Evolutionary conservation across 2,888 invertebrate species (phyloP).

Genomic region (Ernsta delagoae): DNA sequence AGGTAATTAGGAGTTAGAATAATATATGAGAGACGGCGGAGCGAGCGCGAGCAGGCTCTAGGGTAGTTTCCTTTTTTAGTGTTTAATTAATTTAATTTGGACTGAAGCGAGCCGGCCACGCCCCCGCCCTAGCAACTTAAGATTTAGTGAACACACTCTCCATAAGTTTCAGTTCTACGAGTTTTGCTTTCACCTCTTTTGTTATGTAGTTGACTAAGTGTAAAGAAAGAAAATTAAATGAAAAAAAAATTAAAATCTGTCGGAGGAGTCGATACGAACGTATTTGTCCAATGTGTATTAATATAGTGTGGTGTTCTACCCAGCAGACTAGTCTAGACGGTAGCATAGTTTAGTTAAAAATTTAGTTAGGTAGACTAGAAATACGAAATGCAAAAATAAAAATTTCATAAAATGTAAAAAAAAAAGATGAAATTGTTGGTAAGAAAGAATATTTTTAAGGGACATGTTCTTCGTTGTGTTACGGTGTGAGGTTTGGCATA

Average conservation of each 20-base stretch:
- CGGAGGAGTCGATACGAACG: constrained; percentile 78
- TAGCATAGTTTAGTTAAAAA: constrained; percentile 85
- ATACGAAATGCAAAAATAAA: constrained; percentile 86
- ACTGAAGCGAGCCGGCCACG: constrained; percentile 77
- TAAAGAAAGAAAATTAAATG: constrained; percentile 79
- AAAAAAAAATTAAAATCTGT: constrained; percentile 69
- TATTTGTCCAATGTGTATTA: constrained; percentile 85
- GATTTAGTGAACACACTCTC: constrained; percentile 77
- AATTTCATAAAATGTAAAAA: constrained; percentile 84
- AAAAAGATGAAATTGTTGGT: constrained; percentile 86
- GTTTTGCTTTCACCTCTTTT: constrained; percentile 83
- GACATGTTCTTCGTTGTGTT: constrained; percentile 85
- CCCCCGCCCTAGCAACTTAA: constrained; percentile 62
- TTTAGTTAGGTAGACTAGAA: constrained; percentile 84
- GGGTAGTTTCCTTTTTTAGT: constrained; percentile 83
- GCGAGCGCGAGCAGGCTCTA: constrained; percentile 66
- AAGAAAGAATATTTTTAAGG: constrained; percentile 87
- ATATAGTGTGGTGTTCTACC: constrained; percentile 84
- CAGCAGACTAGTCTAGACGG: constrained; percentile 84
- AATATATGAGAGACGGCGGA: constrained; percentile 63
- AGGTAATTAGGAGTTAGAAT: constrained; percentile 79
- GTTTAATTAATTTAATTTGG: constrained; percentile 85
- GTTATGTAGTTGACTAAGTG: constrained; percentile 84
- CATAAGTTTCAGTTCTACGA: constrained; percentile 81
- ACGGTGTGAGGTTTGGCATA: constrained; percentile 82